Base-by-base conservation (phyloP, 2,113 vertebrate species). In the Ailuropoda melanoleuca region DNA sequence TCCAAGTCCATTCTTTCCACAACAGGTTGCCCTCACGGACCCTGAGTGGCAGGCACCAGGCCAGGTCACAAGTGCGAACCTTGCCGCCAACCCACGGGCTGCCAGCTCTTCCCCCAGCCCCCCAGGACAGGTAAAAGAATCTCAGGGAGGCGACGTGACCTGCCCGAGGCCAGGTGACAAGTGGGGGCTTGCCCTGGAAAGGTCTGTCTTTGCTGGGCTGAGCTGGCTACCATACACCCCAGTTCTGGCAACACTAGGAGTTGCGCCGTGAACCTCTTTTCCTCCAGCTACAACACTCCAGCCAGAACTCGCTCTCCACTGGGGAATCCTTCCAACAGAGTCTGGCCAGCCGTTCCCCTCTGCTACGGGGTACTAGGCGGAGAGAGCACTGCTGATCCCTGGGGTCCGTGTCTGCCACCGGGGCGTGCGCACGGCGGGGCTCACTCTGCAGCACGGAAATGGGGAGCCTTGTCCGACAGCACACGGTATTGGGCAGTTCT, bases 281-380 rank as follows among this genome's bases (percentile, higher is more conserved):
- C 24, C 18, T 8, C 4, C 1, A 9, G 3, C 17, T 31, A 3
- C 34, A 43, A 18, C 26, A 58, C 9, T 8, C n/a, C 74, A 39
- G 46, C 7, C 34, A 31, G 8, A 17, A 55, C 9, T 81, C 4
- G 3, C 24, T 75, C 23, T 62, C 62, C 11, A 17, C 50, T 18
- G 53, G 14, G 50, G 58, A 62, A 14, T 53, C 53, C 48, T 88
- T 46, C 24, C 21, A n/a, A 15, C 4, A 48, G 23, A 50, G 19
- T 34, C 24, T 68, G 66, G 15, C 64, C 26, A 5, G 3, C n/a
- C 24, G 4, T 4, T 75, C 21, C n/a, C 55, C 29, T 60, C 14
- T 19, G 6, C 15, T 13, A 3, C 1, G 2, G 14, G 12, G 70
- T 0, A 0, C n/a, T 46, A 18, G 60, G 19, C 15, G 29, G 11